Conservation (phyloP, 2,113 vertebrate genomes). For the Ovis aries region DNA sequence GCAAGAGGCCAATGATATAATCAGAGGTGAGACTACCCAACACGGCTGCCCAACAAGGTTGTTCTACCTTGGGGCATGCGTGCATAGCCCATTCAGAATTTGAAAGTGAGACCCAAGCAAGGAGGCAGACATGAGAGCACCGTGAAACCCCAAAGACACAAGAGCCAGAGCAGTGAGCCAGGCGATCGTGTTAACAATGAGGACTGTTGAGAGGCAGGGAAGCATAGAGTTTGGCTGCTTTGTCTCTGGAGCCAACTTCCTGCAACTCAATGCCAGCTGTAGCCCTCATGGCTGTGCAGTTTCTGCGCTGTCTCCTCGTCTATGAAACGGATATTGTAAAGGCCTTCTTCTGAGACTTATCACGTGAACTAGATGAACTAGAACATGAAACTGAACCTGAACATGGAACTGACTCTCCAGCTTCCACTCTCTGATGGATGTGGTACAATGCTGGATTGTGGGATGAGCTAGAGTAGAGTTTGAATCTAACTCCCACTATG, state of each 20-base stretch:
- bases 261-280: not conserved
- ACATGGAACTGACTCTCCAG: not conserved
- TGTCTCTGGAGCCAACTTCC: not conserved
- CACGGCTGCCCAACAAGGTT: not conserved
- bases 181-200: not conserved
- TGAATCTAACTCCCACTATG: not conserved
- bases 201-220: not conserved
- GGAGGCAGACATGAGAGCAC: not conserved
- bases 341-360: not conserved
- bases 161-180: not conserved
- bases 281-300: not conserved
- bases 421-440: not conserved
- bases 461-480: not conserved
- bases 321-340: not conserved
- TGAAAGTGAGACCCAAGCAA: not conserved
- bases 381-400: not conserved
- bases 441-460: not conserved
- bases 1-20: not conserved
- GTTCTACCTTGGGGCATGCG: not conserved
- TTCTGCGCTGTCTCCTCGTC: not conserved
- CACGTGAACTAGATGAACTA: not conserved
- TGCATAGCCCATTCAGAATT: not conserved
- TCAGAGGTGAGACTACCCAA: not conserved
- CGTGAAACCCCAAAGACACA: not conserved
- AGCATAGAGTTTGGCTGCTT: not conserved